Evolutionary conservation across 2,888 invertebrate species (phyloP), one percentile per base, ranked within the genome.

Genomic region (Notocelia uddmanniana): DNA sequence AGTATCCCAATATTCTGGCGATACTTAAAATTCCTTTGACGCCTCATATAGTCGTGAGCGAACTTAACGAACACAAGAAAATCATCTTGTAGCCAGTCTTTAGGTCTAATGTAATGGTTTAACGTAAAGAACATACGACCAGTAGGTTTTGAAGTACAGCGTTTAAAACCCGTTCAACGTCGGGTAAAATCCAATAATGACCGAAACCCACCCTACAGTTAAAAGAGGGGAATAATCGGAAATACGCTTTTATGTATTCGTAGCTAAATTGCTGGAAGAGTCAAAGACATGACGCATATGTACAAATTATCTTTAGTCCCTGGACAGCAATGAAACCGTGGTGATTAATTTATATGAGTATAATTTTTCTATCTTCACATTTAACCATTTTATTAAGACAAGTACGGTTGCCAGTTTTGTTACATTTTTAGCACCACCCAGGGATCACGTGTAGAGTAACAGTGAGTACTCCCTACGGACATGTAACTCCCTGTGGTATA

Each of bases 111-210:
- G 48, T 62, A 6, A 31, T n/a, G 21, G 19, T 34, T 37, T 15
- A 37, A 64, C n/a, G 8, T 34, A 11, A n/a, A n/a, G n/a, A 34
- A 52, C 52, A 31, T 52, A 64, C 34, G 63, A 26, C 52, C 21
- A 26, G 5, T 48, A 9, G 37, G 15, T 63, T 21, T 34, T 15
- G 15, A 19, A 19, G 11, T 31, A 21, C 10, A 19, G 18, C 52
- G n/a, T 79, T 71, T 77, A 78, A 80, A 75, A 76, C 78, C 77
- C 75, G 77, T 75, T 77, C 69, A 63, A 66, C 74, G 66, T 37
- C 55, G 59, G 73, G 73, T 76, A 69, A 79, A 83, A 82, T 80
- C 79, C 79, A 81, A 81, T 80, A 83, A 83, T 79, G 78, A 80
- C 73, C 74, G 75, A 77, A 72, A 58, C 70, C 67, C 69, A 64